A percentile compares a stretch with the other conserved stretches of the same genome.
Conservation (phyloP, 1,140 invertebrate species). For the Whitmania pigra region DNA sequence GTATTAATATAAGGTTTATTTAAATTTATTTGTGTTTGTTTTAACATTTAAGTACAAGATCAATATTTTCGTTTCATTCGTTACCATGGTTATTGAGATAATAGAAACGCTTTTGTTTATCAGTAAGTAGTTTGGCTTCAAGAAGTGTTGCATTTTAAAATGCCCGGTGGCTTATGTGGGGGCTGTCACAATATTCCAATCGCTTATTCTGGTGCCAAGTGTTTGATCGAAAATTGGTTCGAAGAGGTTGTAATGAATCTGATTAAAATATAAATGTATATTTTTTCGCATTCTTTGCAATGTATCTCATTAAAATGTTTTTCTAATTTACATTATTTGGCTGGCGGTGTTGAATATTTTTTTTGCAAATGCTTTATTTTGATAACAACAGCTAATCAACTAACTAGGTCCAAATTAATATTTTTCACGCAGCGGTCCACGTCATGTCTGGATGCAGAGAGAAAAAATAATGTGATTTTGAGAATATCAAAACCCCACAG, state of each 20-base stretch:
- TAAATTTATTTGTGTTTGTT: too few relatives aligned
- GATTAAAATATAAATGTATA: neutral
- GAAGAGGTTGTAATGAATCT: conserved; percentile 30
- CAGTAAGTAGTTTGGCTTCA: too few relatives aligned
- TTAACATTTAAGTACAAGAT: too few relatives aligned
- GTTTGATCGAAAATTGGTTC: conserved; percentile 40
- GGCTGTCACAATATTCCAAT: conserved; percentile 18
- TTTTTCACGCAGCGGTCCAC: neutral
- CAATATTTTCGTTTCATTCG: too few relatives aligned
- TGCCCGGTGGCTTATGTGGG: too few relatives aligned
- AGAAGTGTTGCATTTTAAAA: neutral
- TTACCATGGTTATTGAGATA: too few relatives aligned
- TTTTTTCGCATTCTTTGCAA: too few relatives aligned
- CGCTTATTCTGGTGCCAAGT: conserved; percentile 37
- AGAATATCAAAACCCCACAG: conserved; percentile 33
- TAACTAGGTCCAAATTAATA: neutral
- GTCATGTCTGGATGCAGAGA: conserved; percentile 14
- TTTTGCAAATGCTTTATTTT: neutral
- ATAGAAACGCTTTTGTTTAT: too few relatives aligned
- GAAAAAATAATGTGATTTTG: neutral
- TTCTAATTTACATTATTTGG: neutral
- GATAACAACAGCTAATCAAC: neutral
- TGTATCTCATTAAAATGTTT: neutral
- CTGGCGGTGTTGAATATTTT: neutral
- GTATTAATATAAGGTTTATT: too few relatives aligned